Evolutionary conservation across 2,888 invertebrate species (phyloP), one percentile per base, ranked within the genome.

Genomic region (Balanococcus diminutus): DNA sequence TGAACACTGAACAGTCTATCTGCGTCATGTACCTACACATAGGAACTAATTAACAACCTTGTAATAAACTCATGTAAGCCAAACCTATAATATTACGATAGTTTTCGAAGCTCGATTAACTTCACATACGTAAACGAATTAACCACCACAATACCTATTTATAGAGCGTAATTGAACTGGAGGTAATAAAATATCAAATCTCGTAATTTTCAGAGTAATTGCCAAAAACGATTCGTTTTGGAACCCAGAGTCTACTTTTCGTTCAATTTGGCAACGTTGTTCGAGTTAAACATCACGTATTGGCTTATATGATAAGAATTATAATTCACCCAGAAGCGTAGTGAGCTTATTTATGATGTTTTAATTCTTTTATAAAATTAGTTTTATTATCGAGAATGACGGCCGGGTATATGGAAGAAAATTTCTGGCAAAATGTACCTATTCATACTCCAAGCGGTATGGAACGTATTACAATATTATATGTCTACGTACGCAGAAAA

Each of bases 81-180:
- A 56, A 56, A 56, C 56, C 56, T 56, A 56, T 56, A 56, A 56
- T 19, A 56, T 56, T 56, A 56, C 56, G 56, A 56, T 56, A 56
- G 56, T 56, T 8, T 4, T 56, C 8, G 56, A 56, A 22, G 56
- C 56, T 6, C 56, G 56, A 56, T 56, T 22, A 56, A 56, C 56
- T 42, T 6, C 22, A 56, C 11, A 14, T 56, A 46, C n/a, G 11
- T 56, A 56, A 19, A 56, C 56, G 56, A 56, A 56, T 56, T 56
- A 56, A 19, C 22, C 11, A n/a, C 19, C n/a, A 51, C 14, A n/a
- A 56, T 9, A 67, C 14, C 67, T 67, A 67, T 67, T 67, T 67
- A 67, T 67, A 67, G 28, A 11, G n/a, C 67, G 67, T 67, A 67
- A 67, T 67, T 67, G 67, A 67, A 67, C 67, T 67, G 28, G 56